Evolutionary conservation across 2,113 vertebrate genomes (phyloP), one percentile per base, ranked within the genome.

Genomic region (Nothocercus nigrocapillus): DNA sequence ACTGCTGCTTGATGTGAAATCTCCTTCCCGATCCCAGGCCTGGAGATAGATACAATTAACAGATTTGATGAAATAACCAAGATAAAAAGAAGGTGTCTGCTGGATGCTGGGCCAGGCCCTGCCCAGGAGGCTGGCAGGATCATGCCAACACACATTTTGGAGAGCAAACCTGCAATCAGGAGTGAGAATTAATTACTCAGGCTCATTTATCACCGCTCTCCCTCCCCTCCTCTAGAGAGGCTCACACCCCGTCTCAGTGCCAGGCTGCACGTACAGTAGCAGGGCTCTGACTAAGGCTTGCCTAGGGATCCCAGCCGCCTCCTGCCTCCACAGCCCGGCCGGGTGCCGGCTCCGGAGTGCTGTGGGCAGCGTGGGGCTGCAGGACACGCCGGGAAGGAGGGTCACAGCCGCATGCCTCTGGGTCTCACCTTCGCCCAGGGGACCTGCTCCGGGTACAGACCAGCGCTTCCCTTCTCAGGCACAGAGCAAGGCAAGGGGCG

Each of bases 191-290:
- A 94, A 95, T 89, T 85, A 59, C 22, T 34, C 1, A 4, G 53
- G 61, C 28, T 82, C 11, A 1, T 94, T 91, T 88, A 95, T 83
- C 90, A 77, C 53, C 4, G 1, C 44, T 59, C 18, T 90, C 44
- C 61, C 80, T 90, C 68, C 63, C 75, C 78, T 81, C 44, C 63
- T 92, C 59, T 89, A 45, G 4, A 2, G 30, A 91, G 27, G 67
- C 75, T 90, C 85, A 30, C 51, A 18, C 63, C 67, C 80, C 7
- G 0, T 66, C 77, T 79, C 83, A 89, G 75, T 94, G 89, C 80
- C 72, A 92, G 67, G 70, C 75, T 89, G 94, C 93, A 91, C 69
- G 34, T 94, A 95, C 28, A 1, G 76, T 42, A 90, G 49, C 45
- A 67, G 59, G 28, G 73, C 80, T 90, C 80, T 90, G 83, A 90